These are phyloP conservation scores for Chromoteleia sp. DNA, from an alignment of 2,888 invertebrate species.

Conservation along the genomic window DNA sequence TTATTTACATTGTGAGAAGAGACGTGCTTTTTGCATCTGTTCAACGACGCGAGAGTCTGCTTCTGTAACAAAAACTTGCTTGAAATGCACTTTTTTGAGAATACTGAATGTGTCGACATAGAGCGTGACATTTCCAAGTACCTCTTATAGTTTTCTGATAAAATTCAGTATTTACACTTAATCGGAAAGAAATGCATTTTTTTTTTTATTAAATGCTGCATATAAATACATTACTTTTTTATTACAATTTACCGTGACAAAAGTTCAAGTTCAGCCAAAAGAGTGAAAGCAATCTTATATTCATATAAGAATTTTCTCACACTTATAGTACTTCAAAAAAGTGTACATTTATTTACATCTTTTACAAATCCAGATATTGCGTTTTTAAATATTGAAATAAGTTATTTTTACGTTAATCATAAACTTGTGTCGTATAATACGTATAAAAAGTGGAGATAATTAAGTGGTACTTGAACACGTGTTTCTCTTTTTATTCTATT, in stretches of 20 bases:
- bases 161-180: background rate
- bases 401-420: no score
- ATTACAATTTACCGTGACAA: no score
- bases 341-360: no score
- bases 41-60: background rate
- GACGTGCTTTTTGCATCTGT: background rate
- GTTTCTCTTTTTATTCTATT: slow-evolving; percentile 2
- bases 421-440: no score
- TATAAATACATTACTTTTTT: background rate
- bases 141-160: background rate
- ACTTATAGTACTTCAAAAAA: no score
- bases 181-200: background rate
- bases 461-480: no score
- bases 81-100: background rate
- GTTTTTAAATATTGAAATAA: no score
- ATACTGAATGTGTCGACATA: background rate
- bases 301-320: no score
- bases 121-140: background rate
- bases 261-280: no score
- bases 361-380: no score
- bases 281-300: no score
- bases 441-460: no score
- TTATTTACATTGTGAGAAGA: background rate
- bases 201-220: background rate
- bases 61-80: background rate